Percentiles rank a stretch among this genome's conserved stretches.
Conservation (phyloP, 2,797 vertebrate species). For the Gastrophryne carolinensis region DNA sequence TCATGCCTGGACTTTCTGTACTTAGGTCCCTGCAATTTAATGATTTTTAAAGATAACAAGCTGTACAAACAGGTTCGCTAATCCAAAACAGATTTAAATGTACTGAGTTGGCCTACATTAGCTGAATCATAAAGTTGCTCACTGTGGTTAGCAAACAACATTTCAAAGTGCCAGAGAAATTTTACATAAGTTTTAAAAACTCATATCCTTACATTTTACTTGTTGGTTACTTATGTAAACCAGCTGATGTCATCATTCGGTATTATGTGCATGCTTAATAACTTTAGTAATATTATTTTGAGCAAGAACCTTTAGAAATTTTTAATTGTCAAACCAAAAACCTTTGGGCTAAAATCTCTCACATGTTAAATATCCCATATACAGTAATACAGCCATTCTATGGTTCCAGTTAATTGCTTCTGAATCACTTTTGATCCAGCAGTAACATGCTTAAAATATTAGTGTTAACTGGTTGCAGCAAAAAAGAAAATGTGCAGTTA, state of each 20-base stretch:
- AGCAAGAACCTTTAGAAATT: too few species aligned
- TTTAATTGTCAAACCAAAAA: too few species aligned
- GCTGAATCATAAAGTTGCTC: slow-evolving; percentile 26
- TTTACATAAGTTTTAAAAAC: not conserved
- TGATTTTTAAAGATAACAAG: slow-evolving; percentile 52
- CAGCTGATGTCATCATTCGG: not conserved
- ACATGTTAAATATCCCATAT: too few species aligned
- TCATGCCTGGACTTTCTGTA: slow-evolving; percentile 41
- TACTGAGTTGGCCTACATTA: slow-evolving; percentile 40
- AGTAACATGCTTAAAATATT: too few species aligned
- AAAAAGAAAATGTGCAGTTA: too few species aligned
- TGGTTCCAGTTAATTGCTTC: too few species aligned
- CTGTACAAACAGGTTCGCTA: slow-evolving; percentile 49
- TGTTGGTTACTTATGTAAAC: not conserved
- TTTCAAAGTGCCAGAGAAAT: not conserved
- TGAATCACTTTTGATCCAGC: too few species aligned
- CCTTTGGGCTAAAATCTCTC: too few species aligned
- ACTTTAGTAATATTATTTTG: too few species aligned
- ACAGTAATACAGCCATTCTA: too few species aligned
- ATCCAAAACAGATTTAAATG: slow-evolving; percentile 51
- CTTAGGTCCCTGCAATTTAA: slow-evolving; percentile 44
- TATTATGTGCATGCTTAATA: not conserved
- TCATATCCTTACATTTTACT: not conserved
- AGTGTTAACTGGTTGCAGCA: too few species aligned
- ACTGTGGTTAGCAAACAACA: slow-evolving; percentile 15